Evolutionary conservation across 2,113 vertebrate species (phyloP).

Genomic region (Struthidea cinerea): DNA sequence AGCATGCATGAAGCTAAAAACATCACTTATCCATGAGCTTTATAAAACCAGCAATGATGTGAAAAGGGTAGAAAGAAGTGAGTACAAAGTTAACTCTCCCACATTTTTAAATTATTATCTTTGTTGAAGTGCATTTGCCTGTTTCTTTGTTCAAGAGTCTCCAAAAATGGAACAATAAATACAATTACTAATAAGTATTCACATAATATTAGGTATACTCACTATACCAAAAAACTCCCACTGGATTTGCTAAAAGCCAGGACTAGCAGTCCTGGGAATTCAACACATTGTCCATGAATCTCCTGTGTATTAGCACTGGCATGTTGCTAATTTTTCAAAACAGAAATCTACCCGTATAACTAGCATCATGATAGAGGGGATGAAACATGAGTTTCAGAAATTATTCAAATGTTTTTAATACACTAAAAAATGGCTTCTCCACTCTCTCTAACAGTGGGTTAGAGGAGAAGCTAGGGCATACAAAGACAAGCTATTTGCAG

Average conservation of each 20-base stretch:
- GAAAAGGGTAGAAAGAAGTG: not conserved
- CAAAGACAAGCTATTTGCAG: not conserved
- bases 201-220: not conserved
- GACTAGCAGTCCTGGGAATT: not conserved
- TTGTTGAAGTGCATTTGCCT: not conserved
- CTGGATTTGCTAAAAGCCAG: not conserved
- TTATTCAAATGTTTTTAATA: not conserved
- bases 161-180: not conserved
- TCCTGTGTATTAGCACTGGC: not conserved
- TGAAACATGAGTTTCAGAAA: not conserved
- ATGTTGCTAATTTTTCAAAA: not conserved
- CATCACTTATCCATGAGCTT: not conserved
- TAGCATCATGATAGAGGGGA: not conserved
- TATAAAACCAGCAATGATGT: not conserved
- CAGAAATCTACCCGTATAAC: not conserved
- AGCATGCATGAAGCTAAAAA: not conserved
- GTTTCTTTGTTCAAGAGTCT: not conserved
- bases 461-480: not conserved
- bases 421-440: not conserved
- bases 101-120: not conserved
- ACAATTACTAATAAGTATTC: not conserved
- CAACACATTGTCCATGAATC: not conserved
- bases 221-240: not conserved
- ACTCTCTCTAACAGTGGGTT: not conserved
- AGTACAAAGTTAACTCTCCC: not conserved